A percentile compares a stretch with the other conserved stretches of the same genome.
Conservation (phyloP, 2,888 invertebrate species). For the Carpatolechia fugitivella region DNA sequence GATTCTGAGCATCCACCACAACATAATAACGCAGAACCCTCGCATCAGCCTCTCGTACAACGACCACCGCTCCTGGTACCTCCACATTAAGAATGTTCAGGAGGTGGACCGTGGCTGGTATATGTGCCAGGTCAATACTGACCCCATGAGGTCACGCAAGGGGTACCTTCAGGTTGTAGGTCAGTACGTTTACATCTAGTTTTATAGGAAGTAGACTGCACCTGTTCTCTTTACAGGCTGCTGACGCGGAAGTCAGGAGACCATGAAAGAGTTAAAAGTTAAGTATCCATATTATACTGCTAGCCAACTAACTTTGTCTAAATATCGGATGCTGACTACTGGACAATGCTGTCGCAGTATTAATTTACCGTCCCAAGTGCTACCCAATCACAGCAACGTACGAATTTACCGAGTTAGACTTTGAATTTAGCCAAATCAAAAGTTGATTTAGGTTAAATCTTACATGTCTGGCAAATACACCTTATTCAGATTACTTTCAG, state of each 20-base stretch:
- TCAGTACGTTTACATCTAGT: conserved; percentile 67
- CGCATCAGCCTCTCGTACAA: conserved; percentile 92
- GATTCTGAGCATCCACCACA: conserved; percentile 94
- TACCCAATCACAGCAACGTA: too few species aligned
- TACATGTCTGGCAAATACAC: too few species aligned
- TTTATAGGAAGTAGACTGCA: background rate
- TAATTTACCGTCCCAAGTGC: too few species aligned
- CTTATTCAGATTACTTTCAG: too few species aligned
- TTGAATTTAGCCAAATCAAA: too few species aligned
- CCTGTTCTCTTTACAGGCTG: background rate
- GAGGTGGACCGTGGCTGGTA: conserved; percentile 94
- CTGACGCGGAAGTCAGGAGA: background rate
- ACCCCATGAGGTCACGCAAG: conserved; percentile 93
- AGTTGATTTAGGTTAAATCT: too few species aligned
- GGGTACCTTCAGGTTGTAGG: conserved; percentile 95
- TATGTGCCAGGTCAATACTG: conserved; percentile 96
- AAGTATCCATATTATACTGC: too few species aligned
- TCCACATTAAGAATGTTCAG: conserved; percentile 92
- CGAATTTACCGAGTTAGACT: too few species aligned
- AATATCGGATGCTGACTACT: too few species aligned
- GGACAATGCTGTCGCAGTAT: too few species aligned
- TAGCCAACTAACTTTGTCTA: too few species aligned
- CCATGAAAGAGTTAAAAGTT: background rate
- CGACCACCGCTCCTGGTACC: conserved; percentile 94
- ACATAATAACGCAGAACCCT: conserved; percentile 93